A percentile compares a stretch with the other conserved stretches of the same genome.
These are phyloP conservation scores for Mionectes olivaceus DNA, from an alignment of 2,797 vertebrate species.

Conservation along the genomic window DNA sequence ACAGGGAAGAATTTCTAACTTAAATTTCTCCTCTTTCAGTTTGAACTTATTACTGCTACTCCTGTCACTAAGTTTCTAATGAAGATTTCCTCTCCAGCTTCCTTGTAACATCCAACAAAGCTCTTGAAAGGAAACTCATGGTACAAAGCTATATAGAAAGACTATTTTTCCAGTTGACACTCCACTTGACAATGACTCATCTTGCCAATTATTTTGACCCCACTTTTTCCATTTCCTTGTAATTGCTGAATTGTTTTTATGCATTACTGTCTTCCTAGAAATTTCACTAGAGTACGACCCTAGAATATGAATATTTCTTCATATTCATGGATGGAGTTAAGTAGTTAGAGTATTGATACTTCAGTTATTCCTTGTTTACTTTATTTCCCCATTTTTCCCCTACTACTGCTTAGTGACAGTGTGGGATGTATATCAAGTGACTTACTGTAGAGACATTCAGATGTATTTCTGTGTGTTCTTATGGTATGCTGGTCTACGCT, in stretches of 20 bases:
- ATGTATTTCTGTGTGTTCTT: not conserved
- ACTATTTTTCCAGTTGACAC: not conserved
- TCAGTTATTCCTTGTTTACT: not conserved
- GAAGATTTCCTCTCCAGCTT: not conserved
- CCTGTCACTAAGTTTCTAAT: not conserved
- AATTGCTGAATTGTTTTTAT: not conserved
- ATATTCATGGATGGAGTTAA: not conserved
- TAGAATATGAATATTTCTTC: not conserved
- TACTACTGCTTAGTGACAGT: not conserved
- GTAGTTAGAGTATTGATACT: not conserved
- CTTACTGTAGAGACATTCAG: not conserved
- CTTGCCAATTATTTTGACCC: not conserved
- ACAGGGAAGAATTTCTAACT: not conserved
- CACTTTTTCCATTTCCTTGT: not conserved
- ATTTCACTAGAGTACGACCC: not conserved
- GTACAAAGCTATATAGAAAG: not conserved
- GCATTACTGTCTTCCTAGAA: not conserved
- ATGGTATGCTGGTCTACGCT: accelerated
- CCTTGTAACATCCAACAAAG: not conserved
- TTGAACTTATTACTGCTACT: not conserved
- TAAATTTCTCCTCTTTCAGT: not conserved
- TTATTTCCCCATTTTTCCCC: not conserved
- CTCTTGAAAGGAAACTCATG: not conserved
- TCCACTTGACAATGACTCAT: not conserved
- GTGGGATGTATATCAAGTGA: not conserved